Evolutionary conservation across 37 sponge, comb jelly and placozoan genomes (phyloP), one percentile per base, ranked within the genome.

Genomic region (Spongilla lacustris): DNA sequence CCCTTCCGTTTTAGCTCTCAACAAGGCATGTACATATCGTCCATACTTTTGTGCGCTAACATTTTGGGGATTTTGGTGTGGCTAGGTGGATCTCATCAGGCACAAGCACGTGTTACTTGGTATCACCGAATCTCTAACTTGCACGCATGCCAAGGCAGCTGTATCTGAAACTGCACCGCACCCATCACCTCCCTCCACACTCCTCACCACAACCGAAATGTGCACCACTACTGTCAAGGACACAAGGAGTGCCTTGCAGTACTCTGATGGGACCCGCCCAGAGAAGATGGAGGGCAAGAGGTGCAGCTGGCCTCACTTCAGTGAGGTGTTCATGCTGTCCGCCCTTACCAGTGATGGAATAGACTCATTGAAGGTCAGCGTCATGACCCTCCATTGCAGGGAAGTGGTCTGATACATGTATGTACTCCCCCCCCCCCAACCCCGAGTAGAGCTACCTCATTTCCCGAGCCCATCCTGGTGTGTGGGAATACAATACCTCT

Each of bases 1-100:
- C 2, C 94, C 96, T 17, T 82, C 87, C 24, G 73, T 93, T 24
- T 86, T 97, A 0, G 95, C 92, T 12, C 91, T 97, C 49, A 97
- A 97, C 75, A 97, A 97, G 91, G 96, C 92, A 23, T 49, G 35
- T 17, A 28, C n/a, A 69, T 31, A 38, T 33, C 22, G 36, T 27
- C 26, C 35, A 8, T 10, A 58, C 29, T 31, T 17, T 46, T 50
- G 4, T 2, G 19, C 11, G 38, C 50, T 1, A 50, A 3, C 27
- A 23, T 78, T 49, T 8, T 38, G 6, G 0, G 19, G 28, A 32
- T 71, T 27, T 46, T 82, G 46, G 26, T 69, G 29, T 71, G 50
- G 34, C 12, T 33, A 92, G 93, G 86, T 92, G 81, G 93, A 92
- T 29, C 19, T 77, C n/a, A 9, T 92, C 22, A 80, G 68, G 30